phyloP scores from a whole-genome alignment of 1,140 invertebrate species.

The Pteromalus puparum region DNA sequence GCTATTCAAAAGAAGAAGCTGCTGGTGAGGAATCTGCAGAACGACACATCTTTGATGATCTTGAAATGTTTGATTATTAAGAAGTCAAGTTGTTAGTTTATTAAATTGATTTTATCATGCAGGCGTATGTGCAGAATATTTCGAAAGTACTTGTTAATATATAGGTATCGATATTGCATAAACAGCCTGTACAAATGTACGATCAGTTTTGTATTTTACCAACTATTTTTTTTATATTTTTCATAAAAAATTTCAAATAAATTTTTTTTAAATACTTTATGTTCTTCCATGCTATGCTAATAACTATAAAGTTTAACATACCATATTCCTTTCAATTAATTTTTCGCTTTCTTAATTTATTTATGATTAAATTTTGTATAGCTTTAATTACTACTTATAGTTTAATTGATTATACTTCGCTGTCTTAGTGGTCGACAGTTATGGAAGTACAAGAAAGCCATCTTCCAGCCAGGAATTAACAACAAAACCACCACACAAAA shows the following conservation, averaged over 20 bases:
- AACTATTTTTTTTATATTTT: neutral
- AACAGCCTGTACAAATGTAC: neutral
- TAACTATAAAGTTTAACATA: too few relatives aligned
- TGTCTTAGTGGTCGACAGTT: constrained; percentile 7
- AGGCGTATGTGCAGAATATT: neutral
- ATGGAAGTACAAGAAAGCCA: neutral
- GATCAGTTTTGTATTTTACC: neutral
- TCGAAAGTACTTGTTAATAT: neutral
- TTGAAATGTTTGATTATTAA: constrained; percentile 27
- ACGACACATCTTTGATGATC: constrained; percentile 35
- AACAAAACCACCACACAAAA: neutral
- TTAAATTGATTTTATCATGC: constrained; percentile 3
- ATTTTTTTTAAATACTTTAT: neutral
- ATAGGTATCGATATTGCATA: neutral
- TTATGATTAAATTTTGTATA: neutral
- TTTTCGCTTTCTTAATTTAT: neutral
- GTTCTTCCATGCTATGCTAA: neutral
- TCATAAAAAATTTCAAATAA: neutral
- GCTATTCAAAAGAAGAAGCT: constrained; percentile 20
- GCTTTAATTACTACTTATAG: neutral
- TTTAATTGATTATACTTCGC: neutral
- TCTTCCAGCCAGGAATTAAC: neutral
- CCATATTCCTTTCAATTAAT: too few relatives aligned
- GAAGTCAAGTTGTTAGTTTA: neutral
- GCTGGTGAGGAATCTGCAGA: constrained; percentile 45